Evolutionary conservation across 2,797 vertebrate genomes (phyloP).

Genomic region (Nasua narica): DNA sequence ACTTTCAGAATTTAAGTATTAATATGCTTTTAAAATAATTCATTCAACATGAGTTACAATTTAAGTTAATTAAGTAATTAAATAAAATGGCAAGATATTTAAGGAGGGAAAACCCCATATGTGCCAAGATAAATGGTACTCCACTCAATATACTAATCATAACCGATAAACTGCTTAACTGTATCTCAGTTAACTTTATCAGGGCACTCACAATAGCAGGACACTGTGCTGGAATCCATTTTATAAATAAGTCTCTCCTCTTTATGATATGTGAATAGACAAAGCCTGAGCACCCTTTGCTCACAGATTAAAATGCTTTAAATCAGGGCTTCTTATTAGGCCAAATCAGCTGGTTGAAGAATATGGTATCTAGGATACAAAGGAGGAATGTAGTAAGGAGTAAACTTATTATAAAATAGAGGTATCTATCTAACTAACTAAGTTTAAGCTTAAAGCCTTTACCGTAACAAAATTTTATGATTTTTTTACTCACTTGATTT

Average conservation of each 20-base stretch:
- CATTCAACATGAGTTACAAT: not conserved
- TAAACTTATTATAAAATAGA: not conserved
- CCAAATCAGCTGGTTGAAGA: not conserved
- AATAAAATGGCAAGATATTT: not conserved
- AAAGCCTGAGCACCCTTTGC: not conserved
- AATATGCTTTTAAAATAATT: not conserved
- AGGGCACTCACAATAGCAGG: not conserved
- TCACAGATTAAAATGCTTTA: conserved; percentile 29
- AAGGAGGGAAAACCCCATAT: not conserved
- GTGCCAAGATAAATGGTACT: not conserved
- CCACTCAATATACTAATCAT: not conserved
- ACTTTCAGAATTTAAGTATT: not conserved
- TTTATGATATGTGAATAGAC: not conserved
- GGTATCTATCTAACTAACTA: not conserved
- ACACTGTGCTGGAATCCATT: not conserved
- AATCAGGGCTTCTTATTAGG: not conserved
- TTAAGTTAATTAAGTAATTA: not conserved
- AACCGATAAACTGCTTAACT: not conserved
- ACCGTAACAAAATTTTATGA: not conserved
- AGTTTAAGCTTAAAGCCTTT: not conserved
- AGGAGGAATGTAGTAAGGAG: not conserved
- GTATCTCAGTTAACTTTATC: not conserved
- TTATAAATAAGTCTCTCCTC: not conserved
- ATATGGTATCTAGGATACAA: not conserved
- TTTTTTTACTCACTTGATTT: not conserved